Base-by-base conservation (phyloP, 2,888 invertebrate species). In the Diarsia dahlii region DNA sequence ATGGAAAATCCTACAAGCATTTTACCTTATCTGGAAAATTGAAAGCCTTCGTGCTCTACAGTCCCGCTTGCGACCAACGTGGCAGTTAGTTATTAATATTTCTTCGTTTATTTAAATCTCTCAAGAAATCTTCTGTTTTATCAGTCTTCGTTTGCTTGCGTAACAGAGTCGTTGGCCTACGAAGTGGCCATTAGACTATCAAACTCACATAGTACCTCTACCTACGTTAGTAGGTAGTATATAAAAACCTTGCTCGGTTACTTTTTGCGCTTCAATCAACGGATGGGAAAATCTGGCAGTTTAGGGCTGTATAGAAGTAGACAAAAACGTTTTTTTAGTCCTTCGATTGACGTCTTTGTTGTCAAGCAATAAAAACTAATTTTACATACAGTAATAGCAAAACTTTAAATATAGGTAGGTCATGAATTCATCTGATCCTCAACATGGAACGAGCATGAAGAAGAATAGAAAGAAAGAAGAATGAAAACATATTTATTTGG, bases 231-330 rank as follows among this genome's bases (percentile, higher is more conserved):
- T 5, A 20, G 18, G 28, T 8, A 34, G n/a, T 50, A 15, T 39
- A 67, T 13, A 75, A 79, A 79, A 80, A 79, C 54, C 68, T 79
- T 50, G 69, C 28, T 34, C 3, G 60, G 69, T 34, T n/a, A 69
- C 54, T 81, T 78, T 79, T 75, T 75, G 28, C 39, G n/a, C 3
- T 63, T 13, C 20, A 34, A 56, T 56, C 50, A 80, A 34, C 50
- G 12, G 20, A n/a, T 52, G 3, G 15, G 18, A 60, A 69, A 64
- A 64, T 52, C 45, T 18, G 0, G 46, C 48, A 54, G 9, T 15
- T 63, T 18, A 78, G 58, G 46, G 13, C 20, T 52, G 58, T 58
- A 13, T 18, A 9, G 20, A 15, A 8, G 8, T 13, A 74, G 20
- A n/a, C 6, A 28, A 50, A 12, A 9, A 12, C 10, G 1, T 34